These are phyloP conservation scores for Orchestes rusci DNA, from an alignment of 2,888 invertebrate genomes.

Conservation along the genomic window DNA sequence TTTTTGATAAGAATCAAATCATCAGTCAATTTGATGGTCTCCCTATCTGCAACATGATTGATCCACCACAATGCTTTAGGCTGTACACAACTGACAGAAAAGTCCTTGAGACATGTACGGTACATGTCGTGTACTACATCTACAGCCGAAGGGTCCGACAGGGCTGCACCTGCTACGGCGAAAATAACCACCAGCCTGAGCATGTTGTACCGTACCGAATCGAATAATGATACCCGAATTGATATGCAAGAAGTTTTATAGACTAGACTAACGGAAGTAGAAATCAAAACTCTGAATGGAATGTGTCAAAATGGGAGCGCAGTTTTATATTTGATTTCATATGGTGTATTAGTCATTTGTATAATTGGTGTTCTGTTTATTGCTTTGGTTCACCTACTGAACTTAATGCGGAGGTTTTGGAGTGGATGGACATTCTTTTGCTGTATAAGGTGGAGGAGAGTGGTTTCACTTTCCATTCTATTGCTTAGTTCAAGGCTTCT, in stretches of 20 bases:
- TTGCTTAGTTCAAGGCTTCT: too few species aligned
- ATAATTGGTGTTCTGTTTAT: too few species aligned
- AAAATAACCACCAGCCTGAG: conserved; percentile 6
- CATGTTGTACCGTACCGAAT: conserved; percentile 5
- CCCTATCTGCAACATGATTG: conserved; percentile 56
- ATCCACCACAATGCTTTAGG: conserved; percentile 71
- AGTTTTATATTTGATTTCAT: too few species aligned
- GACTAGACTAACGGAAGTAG: conserved; percentile 23
- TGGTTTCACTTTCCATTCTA: too few species aligned
- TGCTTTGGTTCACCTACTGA: conserved; percentile 1
- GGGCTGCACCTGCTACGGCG: conserved; percentile 8
- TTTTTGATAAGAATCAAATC: conserved; percentile 64
- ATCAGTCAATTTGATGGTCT: conserved; percentile 65
- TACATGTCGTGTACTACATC: conserved; percentile 59
- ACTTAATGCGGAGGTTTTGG: too few species aligned
- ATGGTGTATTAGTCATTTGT: too few species aligned
- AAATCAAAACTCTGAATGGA: conserved; percentile 18
- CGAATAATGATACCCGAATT: conserved; percentile 17
- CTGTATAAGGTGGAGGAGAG: too few species aligned
- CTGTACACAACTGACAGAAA: conserved; percentile 64
- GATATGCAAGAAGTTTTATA: conserved; percentile 23
- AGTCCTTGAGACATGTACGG: conserved; percentile 57
- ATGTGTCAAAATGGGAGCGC: conserved; percentile 4
- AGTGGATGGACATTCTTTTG: too few species aligned
- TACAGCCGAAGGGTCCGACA: conserved; percentile 46